Evolutionary conservation across 2,888 invertebrate genomes (phyloP).

Genomic region (Lepidochrysops patricia): DNA sequence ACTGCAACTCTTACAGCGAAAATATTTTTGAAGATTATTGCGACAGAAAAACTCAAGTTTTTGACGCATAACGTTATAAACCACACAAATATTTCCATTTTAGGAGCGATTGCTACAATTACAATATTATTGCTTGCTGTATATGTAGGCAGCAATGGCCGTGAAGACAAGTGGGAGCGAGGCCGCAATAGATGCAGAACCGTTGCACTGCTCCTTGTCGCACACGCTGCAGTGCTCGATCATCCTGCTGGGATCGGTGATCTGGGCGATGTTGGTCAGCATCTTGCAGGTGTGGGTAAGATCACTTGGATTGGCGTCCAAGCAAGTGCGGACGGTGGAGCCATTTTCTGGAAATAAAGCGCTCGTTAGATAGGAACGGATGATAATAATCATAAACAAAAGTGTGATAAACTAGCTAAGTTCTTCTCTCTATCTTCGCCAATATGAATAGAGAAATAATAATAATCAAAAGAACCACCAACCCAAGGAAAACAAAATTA

Average conservation of each 20-base stretch:
- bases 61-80: no score
- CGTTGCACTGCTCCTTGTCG: conserved; percentile 71
- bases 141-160: conserved; percentile 44
- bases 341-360: conserved; percentile 43
- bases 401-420: no score
- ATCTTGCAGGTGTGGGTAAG: conserved; percentile 45
- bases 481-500: no score
- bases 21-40: not conserved
- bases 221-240: conserved; percentile 60
- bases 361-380: not conserved
- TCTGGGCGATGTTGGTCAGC: conserved; percentile 32
- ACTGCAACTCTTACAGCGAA: not conserved
- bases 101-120: conserved; percentile 20
- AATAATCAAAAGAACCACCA: no score
- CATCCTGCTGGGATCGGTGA: conserved; percentile 30
- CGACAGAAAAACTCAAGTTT: no score
- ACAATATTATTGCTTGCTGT: conserved; percentile 50
- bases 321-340: conserved; percentile 50
- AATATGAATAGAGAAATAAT: no score
- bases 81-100: not conserved
- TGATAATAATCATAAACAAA: no score
- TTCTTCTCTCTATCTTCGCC: no score
- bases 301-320: conserved; percentile 49
- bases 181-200: conserved; percentile 45
- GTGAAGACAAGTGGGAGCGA: conserved; percentile 50